These are phyloP conservation scores for Cherax quadricarinatus DNA, from an alignment of 1,140 invertebrate genomes.

Conservation along the genomic window DNA sequence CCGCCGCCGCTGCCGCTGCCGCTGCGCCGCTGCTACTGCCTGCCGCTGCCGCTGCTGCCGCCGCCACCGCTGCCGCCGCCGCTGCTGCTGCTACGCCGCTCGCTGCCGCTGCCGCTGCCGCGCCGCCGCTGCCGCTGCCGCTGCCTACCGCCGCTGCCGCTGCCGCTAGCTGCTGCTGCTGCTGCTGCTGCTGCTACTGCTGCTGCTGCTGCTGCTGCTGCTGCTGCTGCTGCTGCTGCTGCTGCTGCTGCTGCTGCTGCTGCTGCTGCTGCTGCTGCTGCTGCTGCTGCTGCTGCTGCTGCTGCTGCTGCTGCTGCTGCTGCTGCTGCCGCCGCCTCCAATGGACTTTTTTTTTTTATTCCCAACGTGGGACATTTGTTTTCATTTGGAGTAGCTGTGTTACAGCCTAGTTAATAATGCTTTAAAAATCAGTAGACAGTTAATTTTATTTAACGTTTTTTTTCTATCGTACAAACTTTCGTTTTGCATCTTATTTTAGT, in stretches of 20 bases:
- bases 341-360: background rate
- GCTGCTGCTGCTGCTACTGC: background rate
- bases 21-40: no score
- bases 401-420: background rate
- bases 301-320: slow-evolving; percentile 4
- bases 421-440: background rate
- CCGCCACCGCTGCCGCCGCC: background rate
- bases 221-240: background rate
- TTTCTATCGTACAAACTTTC: background rate
- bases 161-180: background rate
- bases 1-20: background rate
- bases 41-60: no score
- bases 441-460: background rate
- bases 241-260: background rate
- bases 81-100: no score
- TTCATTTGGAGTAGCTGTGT: background rate
- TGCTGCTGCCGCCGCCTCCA: background rate
- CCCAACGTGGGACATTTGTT: background rate
- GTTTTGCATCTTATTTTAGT: no score
- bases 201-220: background rate
- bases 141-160: no score
- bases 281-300: background rate
- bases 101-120: background rate
- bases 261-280: background rate
- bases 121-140: background rate